Evolutionary conservation across 2,888 invertebrate species (phyloP), one percentile per base, ranked within the genome.

Genomic region (Theretra japonica): DNA sequence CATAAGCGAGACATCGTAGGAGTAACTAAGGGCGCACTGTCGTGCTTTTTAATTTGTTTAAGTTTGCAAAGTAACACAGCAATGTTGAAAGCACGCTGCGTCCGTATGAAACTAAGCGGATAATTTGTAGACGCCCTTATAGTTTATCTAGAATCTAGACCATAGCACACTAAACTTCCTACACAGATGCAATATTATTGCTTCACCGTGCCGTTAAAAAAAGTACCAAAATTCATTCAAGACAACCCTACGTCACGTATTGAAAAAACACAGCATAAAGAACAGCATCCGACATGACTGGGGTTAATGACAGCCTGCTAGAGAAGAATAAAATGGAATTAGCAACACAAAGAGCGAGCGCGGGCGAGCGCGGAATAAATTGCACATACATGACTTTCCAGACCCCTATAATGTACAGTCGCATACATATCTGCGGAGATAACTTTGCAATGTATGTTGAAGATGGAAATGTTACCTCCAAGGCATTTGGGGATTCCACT

Each of bases 251-350:
- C 8, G 33, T 23, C 8, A 23, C 21, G 5, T 41, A 15, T 65
- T 41, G 23, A 65, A n/a, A 33, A 41, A 41, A 65, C 11, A 65
- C 19, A 65, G 41, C 23, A 65, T 41, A 65, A 17, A 65, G 41
- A 23, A 33, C 41, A 65, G 41, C 62, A 65, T 21, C 62, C 17
- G 1, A 41, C 21, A 7, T 33, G 60, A 65, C 62, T 19, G 70
- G 73, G 72, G 75, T 75, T 77, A 75, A 78, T 78, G 78, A 75
- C 75, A 74, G 73, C 48, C 25, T 81, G 83, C 84, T 77, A 82
- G 84, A 85, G 86, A 85, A 87, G 81, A 88, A 88, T 89, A 86
- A 87, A 88, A 89, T 86, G 83, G 81, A 86, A 90, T 90, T 89
- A 90, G 87, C 88, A 88, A 88, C 86, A 88, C 87, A 90, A 90